Evolutionary conservation across 2,113 vertebrate species (phyloP).

Genomic region (Saguinus imperator): DNA sequence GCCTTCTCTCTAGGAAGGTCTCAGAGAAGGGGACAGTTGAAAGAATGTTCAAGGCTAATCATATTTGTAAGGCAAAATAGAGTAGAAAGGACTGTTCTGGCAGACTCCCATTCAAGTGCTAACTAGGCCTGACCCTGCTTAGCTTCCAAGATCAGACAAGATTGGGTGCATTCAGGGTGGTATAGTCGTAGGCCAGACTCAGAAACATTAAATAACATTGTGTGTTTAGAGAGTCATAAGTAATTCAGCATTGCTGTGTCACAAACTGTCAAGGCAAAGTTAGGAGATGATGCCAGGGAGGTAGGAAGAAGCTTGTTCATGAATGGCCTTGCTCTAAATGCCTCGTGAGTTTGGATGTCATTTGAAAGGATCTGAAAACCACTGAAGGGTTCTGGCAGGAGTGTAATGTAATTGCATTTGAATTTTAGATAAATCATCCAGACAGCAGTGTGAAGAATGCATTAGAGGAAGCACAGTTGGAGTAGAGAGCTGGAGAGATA

Average conservation of each 20-base stretch:
- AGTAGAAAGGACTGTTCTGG: constrained; percentile 9
- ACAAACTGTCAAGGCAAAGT: constrained; percentile 18
- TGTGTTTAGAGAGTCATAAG: constrained; percentile 35
- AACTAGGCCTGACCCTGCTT: too few species aligned
- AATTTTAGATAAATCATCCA: constrained; percentile 56
- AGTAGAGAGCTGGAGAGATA: background rate
- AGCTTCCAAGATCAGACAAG: too few species aligned
- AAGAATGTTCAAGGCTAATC: constrained; percentile 39
- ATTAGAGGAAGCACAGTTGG: background rate
- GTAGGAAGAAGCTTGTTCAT: background rate
- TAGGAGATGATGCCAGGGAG: background rate
- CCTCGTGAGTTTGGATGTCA: constrained; percentile 41
- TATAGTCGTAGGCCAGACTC: background rate
- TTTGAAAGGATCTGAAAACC: constrained; percentile 42
- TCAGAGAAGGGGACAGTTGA: background rate
- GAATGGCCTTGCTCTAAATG: background rate
- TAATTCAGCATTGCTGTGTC: background rate
- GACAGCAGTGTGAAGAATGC: constrained; percentile 10
- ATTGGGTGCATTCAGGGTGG: too few species aligned
- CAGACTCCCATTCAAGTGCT: background rate
- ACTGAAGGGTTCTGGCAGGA: constrained; percentile 17
- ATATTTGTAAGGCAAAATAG: constrained; percentile 5
- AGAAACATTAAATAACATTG: constrained; percentile 26
- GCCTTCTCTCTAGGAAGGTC: background rate
- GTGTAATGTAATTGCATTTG: constrained; percentile 5